phyloP scores from a whole-genome alignment of 2,113 vertebrate genomes.

The Lophotis ruficrista region DNA sequence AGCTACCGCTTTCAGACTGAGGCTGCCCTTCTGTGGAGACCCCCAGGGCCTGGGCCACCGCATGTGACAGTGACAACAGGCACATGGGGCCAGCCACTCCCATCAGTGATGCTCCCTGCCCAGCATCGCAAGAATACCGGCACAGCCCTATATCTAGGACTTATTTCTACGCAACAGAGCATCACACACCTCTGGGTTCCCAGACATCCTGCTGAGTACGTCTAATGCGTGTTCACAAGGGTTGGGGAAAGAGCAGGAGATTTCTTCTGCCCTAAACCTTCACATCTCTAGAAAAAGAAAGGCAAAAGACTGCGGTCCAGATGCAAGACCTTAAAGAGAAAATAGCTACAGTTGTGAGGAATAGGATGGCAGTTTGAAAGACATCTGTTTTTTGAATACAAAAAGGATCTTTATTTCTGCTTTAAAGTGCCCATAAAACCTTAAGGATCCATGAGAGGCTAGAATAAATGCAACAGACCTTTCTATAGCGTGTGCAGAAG shows the following conservation, averaged over 20 bases:
- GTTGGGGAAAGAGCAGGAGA: neutral
- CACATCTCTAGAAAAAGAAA: neutral
- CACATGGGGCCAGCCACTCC: neutral
- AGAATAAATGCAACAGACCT: constrained; percentile 33
- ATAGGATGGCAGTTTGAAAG: constrained; percentile 20
- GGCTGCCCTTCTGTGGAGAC: neutral
- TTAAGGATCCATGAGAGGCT: constrained; percentile 37
- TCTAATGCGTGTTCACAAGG: neutral
- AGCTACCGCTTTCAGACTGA: neutral
- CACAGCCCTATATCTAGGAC: neutral
- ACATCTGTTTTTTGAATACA: constrained; percentile 24
- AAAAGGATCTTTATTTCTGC: constrained; percentile 47
- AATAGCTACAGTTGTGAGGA: neutral
- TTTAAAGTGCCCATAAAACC: constrained; percentile 55
- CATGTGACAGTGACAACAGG: neutral
- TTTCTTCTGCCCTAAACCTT: neutral
- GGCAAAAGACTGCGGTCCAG: neutral
- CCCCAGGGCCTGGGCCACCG: neutral
- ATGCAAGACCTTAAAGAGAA: constrained; percentile 30
- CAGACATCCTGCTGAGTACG: rapidly evolving
- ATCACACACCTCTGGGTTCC: neutral
- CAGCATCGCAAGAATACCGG: neutral
- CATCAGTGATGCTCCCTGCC: neutral
- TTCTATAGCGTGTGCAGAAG: neutral
- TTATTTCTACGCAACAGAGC: neutral